These are phyloP conservation scores for Myoxocephalus aenaeus DNA, from an alignment of 2,797 vertebrate species.

Conservation along the genomic window DNA sequence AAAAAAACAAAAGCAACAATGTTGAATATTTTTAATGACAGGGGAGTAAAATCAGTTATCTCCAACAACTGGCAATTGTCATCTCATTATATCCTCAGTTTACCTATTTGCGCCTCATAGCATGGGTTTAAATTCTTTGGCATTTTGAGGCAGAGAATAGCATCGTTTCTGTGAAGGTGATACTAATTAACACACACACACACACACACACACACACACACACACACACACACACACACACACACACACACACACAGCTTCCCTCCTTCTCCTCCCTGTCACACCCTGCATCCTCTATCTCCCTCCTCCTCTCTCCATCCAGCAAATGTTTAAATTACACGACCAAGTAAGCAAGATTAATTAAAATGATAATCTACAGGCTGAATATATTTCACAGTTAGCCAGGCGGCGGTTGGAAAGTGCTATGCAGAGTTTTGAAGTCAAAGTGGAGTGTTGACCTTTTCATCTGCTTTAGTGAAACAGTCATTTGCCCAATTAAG, in stretches of 20 bases:
- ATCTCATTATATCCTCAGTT: slow-evolving; percentile 27
- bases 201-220: slow-evolving; percentile 59
- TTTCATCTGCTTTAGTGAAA: slow-evolving; percentile 66
- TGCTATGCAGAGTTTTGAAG: slow-evolving; percentile 72
- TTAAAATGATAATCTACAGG: slow-evolving; percentile 87
- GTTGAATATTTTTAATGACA: background rate
- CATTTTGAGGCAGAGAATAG: slow-evolving; percentile 28
- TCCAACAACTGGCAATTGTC: background rate
- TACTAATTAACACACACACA: slow-evolving; percentile 55
- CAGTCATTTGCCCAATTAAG: slow-evolving; percentile 76
- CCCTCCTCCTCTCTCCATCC: slow-evolving; percentile 58
- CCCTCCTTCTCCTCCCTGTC: slow-evolving; percentile 52
- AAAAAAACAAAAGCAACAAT: background rate
- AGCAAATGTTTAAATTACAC: slow-evolving; percentile 88
- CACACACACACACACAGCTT: slow-evolving; percentile 45
- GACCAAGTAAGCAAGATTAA: slow-evolving; percentile 89
- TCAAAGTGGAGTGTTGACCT: slow-evolving; percentile 72
- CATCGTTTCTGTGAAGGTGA: slow-evolving; percentile 53
- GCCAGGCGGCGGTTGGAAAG: slow-evolving; percentile 75
- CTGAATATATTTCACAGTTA: slow-evolving; percentile 81
- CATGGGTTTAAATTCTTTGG: slow-evolving; percentile 26
- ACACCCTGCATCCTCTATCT: slow-evolving; percentile 50
- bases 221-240: slow-evolving; percentile 45
- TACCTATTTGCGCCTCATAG: slow-evolving; percentile 27
- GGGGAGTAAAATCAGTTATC: background rate